These are phyloP conservation scores for Anthoscopus minutus DNA, from an alignment of 2,113 vertebrate species.

Conservation along the genomic window DNA sequence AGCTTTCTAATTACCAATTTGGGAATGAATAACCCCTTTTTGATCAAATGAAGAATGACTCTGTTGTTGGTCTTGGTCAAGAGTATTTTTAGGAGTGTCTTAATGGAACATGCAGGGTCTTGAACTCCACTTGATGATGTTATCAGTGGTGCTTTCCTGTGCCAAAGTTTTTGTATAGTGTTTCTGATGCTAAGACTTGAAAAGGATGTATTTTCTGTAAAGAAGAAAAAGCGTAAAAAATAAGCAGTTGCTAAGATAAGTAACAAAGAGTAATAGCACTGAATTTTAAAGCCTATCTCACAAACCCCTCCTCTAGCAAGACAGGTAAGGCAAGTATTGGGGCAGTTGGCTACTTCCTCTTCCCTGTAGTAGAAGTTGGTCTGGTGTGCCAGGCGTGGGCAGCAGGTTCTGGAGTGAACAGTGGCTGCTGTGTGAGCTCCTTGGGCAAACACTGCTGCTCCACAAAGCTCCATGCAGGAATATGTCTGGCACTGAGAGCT, in stretches of 20 bases:
- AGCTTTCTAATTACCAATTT: not conserved
- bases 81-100: not conserved
- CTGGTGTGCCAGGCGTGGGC: not conserved
- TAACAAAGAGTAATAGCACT: not conserved
- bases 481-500: not conserved
- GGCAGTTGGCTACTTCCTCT: not conserved
- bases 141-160: not conserved
- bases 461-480: not conserved
- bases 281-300: not conserved
- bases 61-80: not conserved
- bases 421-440: not conserved
- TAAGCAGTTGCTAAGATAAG: not conserved
- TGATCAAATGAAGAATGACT: not conserved
- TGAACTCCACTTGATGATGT: not conserved
- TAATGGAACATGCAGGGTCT: not conserved
- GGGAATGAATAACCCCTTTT: not conserved
- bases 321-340: not conserved
- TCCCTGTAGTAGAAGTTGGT: not conserved
- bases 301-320: not conserved
- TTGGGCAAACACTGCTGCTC: not conserved
- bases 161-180: not conserved
- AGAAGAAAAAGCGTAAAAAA: not conserved
- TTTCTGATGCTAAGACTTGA: not conserved
- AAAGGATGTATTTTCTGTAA: not conserved
- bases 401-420: not conserved